Conservation (phyloP, 37 sponge, comb jelly and placozoan genomes). For the Bolinopsis microptera region DNA sequence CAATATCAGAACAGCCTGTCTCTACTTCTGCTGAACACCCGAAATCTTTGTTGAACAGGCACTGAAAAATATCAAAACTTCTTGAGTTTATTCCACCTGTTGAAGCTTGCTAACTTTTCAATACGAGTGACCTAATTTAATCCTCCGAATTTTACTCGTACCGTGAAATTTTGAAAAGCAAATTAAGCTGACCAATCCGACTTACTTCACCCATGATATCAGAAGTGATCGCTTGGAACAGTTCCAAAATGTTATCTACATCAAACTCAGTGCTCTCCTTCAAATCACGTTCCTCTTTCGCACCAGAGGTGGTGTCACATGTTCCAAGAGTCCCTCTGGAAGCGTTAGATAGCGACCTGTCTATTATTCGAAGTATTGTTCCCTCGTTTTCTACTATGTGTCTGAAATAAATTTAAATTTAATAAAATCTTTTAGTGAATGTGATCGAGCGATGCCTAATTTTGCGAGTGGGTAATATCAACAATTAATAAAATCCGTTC, state of each 20-base stretch:
- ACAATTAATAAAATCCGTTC: no score
- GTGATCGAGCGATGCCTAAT: no score
- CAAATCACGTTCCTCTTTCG: neutral
- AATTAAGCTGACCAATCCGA: no score
- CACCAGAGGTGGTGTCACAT: neutral
- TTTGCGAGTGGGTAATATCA: no score
- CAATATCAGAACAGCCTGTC: conserved; percentile 10
- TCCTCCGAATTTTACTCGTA: no score
- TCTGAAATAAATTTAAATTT: no score
- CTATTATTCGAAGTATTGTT: neutral
- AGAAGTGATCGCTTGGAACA: conserved; percentile 19
- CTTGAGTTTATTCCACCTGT: no score
- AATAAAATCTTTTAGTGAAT: no score
- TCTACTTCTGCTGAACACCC: neutral
- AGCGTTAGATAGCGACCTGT: conserved; percentile 18
- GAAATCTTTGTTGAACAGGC: conserved; percentile 44
- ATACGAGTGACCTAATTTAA: no score
- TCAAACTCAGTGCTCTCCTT: neutral
- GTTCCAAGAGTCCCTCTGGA: neutral
- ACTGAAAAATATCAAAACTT: no score
- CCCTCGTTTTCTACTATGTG: neutral
- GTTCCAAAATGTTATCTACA: neutral
- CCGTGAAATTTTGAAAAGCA: no score
- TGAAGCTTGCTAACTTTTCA: no score
- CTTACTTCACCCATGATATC: conserved; percentile 28